Evolutionary conservation across 2,888 invertebrate species (phyloP).

Genomic region (Meta bourneti): DNA sequence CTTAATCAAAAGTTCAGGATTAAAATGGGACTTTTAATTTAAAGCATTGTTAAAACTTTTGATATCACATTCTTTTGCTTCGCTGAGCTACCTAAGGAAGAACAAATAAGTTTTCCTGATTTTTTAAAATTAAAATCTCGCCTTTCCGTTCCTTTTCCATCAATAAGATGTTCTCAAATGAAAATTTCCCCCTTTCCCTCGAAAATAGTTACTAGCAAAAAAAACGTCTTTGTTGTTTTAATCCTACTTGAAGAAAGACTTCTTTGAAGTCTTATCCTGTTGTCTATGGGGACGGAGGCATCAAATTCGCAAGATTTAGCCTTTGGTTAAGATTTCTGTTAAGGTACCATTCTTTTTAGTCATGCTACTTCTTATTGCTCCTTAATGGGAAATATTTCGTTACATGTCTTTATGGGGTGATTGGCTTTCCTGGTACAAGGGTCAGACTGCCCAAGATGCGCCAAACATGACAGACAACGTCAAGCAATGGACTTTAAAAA

Average conservation of each 20-base stretch:
- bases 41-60: neutral
- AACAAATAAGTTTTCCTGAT: neutral
- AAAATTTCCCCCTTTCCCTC: neutral
- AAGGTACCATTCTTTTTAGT: neutral
- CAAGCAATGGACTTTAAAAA: too few relatives aligned
- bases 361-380: neutral
- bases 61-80: neutral
- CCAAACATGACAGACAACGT: too few relatives aligned
- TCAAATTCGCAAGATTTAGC: neutral
- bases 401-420: neutral
- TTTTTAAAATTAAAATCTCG: neutral
- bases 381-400: neutral
- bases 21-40: neutral
- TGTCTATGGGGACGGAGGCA: neutral
- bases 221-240: neutral
- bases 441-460: too few relatives aligned
- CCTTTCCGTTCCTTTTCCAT: neutral
- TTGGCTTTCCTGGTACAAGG: too few relatives aligned
- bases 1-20: neutral
- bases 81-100: neutral
- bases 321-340: neutral
- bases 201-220: neutral
- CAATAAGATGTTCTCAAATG: neutral
- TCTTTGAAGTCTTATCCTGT: neutral
- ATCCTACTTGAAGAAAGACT: neutral